phyloP scores from a whole-genome alignment of 1,140 invertebrate species.

The Bombyx mori region DNA sequence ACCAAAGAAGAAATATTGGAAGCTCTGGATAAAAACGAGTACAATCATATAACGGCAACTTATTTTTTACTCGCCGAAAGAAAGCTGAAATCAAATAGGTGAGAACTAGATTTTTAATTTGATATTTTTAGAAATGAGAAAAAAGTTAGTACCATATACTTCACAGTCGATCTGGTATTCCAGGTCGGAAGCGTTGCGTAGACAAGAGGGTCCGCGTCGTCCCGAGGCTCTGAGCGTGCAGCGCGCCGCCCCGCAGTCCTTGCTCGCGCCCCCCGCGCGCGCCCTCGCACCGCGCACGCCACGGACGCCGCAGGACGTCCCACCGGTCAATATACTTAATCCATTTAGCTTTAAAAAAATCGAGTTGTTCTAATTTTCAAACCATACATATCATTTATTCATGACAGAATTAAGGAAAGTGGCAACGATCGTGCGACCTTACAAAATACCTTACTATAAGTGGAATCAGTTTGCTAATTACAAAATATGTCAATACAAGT shows the following conservation, averaged over 20 bases:
- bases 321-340: slow-evolving; percentile 65
- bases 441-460: too few relatives aligned
- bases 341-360: too few relatives aligned
- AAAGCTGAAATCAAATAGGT: slow-evolving; percentile 81
- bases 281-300: slow-evolving; percentile 41
- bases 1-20: slow-evolving; percentile 94
- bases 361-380: too few relatives aligned
- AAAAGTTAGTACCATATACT: not conserved
- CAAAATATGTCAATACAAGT: too few relatives aligned
- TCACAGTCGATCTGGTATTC: not conserved
- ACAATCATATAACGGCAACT: slow-evolving; percentile 98
- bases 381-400: too few relatives aligned
- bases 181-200: slow-evolving; percentile 34
- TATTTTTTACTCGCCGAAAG: slow-evolving; percentile 97
- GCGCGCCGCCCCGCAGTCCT: slow-evolving; percentile 21
- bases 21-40: slow-evolving; percentile 94
- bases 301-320: slow-evolving; percentile 63
- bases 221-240: slow-evolving; percentile 49
- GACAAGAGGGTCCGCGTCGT: slow-evolving; percentile 88
- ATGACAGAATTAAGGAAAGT: too few relatives aligned
- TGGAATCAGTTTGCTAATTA: too few relatives aligned
- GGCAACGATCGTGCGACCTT: too few relatives aligned
- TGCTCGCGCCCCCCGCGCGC: slow-evolving; percentile 47
- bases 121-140: not conserved
- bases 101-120: not conserved